Percentiles rank a stretch among this genome's conserved stretches.
Conservation (phyloP, 2,888 invertebrate genomes). For the Colletes collaris region DNA sequence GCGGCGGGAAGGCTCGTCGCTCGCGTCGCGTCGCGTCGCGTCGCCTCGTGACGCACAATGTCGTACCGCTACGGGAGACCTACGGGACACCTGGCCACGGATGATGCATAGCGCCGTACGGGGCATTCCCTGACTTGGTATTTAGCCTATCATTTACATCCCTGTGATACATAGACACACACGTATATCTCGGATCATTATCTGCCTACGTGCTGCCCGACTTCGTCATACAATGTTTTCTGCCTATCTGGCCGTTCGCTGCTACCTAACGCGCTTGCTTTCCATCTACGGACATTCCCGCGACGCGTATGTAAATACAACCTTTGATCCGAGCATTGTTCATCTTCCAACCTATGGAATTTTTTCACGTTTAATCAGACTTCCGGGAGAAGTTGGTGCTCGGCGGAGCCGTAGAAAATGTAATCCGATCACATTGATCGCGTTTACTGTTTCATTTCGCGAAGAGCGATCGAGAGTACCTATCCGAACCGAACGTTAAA, state of each 20-base stretch:
- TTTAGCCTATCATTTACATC: constrained; percentile 76
- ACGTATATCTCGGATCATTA: constrained; percentile 73
- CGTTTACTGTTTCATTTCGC: no score
- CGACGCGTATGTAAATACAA: background rate
- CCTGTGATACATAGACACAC: constrained; percentile 47
- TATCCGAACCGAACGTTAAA: no score
- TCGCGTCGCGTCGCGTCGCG: constrained; percentile 6
- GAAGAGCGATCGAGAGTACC: no score
- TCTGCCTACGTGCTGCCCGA: constrained; percentile 71
- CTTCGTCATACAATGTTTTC: constrained; percentile 17
- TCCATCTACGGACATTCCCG: constrained; percentile 40
- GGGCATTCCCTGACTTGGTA: constrained; percentile 79
- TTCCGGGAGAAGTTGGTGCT: no score
- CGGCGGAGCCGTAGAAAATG: no score
- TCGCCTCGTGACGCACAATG: constrained; percentile 74
- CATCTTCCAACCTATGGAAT: background rate
- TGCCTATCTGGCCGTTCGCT: constrained; percentile 39
- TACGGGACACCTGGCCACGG: constrained; percentile 74
- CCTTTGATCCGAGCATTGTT: constrained; percentile 4
- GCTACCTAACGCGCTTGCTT: constrained; percentile 21
- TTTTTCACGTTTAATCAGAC: no score
- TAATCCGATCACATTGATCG: no score
- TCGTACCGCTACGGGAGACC: constrained; percentile 53
- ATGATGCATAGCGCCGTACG: constrained; percentile 79
- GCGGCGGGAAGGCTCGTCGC: constrained; percentile 36